A percentile compares a stretch with the other conserved stretches of the same genome.
phyloP scores from a whole-genome alignment of 2,888 invertebrate genomes.

The Bugulina stolonifera region DNA sequence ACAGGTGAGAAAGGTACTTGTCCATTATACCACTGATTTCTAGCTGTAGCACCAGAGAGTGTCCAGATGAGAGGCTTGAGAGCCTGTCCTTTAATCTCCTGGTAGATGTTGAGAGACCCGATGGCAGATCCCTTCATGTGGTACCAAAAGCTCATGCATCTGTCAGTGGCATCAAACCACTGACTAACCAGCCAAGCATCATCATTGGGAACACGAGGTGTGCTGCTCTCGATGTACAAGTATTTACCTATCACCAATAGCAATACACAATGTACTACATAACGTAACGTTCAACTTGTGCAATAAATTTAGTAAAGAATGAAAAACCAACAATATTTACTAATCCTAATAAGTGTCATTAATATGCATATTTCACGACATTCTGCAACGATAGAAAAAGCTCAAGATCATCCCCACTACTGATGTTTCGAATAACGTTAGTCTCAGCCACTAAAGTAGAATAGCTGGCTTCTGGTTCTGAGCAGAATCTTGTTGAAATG shows the following conservation, averaged over 20 bases:
- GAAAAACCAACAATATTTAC: no score
- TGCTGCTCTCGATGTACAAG: conserved; percentile 25
- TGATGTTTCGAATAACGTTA: no score
- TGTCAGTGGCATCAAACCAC: conserved; percentile 17
- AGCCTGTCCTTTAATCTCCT: conserved; percentile 30
- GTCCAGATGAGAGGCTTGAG: conserved; percentile 12
- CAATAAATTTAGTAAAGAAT: no score
- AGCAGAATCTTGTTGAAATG: no score
- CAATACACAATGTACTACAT: no score
- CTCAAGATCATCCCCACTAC: no score
- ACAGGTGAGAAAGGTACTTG: conserved; percentile 14
- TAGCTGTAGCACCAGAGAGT: background rate
- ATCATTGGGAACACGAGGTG: conserved; percentile 1
- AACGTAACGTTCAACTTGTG: no score
- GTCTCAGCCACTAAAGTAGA: no score
- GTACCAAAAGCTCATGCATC: conserved; percentile 41
- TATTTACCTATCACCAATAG: conserved; percentile 21
- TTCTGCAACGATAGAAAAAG: no score
- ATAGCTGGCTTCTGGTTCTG: no score
- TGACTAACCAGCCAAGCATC: conserved; percentile 25
- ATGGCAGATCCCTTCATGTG: conserved; percentile 37
- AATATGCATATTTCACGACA: no score
- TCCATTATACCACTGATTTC: conserved; percentile 18
- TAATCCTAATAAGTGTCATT: no score
- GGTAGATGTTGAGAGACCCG: conserved; percentile 37